Percentiles rank a stretch among this genome's conserved stretches.
phyloP scores from a whole-genome alignment of 2,797 vertebrate genomes.

The Hypotaenidia philippensis region DNA sequence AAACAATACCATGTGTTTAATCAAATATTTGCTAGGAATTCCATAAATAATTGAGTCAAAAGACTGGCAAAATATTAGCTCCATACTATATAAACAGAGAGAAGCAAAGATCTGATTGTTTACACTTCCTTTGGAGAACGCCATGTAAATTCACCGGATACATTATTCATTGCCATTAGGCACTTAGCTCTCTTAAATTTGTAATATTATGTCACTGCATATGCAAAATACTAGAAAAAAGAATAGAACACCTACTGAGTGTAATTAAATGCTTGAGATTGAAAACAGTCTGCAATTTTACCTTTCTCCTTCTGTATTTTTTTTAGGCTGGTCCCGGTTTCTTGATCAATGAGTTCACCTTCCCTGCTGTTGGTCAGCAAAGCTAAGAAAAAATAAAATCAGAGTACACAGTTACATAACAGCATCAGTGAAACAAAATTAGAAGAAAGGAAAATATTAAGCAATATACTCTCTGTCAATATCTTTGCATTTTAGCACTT shows the following conservation, averaged over 20 bases:
- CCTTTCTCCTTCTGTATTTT: slow-evolving; percentile 92
- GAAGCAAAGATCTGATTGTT: not conserved
- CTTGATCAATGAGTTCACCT: slow-evolving; percentile 86
- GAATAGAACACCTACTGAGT: not conserved
- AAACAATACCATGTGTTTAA: not conserved
- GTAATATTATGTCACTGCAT: not conserved
- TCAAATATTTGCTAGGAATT: slow-evolving; percentile 34
- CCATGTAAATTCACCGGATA: slow-evolving; percentile 9
- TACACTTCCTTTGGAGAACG: not conserved
- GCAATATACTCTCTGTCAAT: not conserved
- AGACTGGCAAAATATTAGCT: slow-evolving; percentile 2
- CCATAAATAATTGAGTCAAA: slow-evolving; percentile 28
- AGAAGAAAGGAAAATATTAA: not conserved
- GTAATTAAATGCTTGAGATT: not conserved
- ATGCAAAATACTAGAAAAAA: not conserved
- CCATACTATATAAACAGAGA: not conserved
- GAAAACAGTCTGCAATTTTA: slow-evolving; percentile 67
- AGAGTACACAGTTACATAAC: not conserved
- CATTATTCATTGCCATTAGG: slow-evolving; percentile 46
- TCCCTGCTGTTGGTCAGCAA: slow-evolving; percentile 83
- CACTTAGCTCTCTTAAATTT: slow-evolving; percentile 20
- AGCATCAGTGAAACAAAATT: not conserved
- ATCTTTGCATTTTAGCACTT: not conserved
- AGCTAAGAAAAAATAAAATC: slow-evolving; percentile 57
- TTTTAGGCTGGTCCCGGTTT: slow-evolving; percentile 87